Conservation (phyloP, 2,797 vertebrate species). For the Neosilurus hyrtlii region DNA sequence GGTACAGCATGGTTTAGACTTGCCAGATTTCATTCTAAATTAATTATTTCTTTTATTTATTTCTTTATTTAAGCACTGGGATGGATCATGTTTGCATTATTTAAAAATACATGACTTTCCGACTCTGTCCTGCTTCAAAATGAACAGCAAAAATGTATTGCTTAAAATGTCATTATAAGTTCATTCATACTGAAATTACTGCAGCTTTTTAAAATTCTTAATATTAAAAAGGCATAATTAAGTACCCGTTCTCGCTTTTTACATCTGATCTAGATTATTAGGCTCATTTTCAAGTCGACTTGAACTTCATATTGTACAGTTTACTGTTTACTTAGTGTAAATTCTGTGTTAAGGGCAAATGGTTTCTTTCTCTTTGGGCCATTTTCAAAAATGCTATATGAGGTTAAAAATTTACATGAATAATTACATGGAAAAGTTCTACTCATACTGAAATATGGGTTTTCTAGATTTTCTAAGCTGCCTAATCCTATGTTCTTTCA, state of each 20-base stretch:
- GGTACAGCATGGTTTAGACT: too few species aligned
- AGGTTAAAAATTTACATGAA: background rate
- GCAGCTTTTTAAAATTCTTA: background rate
- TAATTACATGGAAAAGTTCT: background rate
- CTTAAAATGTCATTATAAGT: too few species aligned
- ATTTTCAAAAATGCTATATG: background rate
- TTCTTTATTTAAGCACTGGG: background rate
- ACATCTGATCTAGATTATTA: background rate
- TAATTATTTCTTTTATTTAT: background rate
- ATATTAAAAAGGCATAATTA: too few species aligned
- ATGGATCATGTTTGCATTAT: background rate
- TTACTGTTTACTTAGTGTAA: too few species aligned
- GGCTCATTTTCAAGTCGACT: background rate
- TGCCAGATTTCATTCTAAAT: background rate
- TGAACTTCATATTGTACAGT: background rate
- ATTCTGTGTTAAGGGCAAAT: background rate
- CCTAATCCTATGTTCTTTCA: too few species aligned
- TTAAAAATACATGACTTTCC: background rate
- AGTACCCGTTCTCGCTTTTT: background rate
- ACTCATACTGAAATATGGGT: background rate
- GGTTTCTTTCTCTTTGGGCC: background rate
- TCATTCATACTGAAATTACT: background rate
- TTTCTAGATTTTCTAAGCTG: too few species aligned
- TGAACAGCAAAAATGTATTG: background rate
- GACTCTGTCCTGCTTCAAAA: background rate